Base-by-base conservation (phyloP, 2,113 vertebrate species). In the Aramus guarauna region DNA sequence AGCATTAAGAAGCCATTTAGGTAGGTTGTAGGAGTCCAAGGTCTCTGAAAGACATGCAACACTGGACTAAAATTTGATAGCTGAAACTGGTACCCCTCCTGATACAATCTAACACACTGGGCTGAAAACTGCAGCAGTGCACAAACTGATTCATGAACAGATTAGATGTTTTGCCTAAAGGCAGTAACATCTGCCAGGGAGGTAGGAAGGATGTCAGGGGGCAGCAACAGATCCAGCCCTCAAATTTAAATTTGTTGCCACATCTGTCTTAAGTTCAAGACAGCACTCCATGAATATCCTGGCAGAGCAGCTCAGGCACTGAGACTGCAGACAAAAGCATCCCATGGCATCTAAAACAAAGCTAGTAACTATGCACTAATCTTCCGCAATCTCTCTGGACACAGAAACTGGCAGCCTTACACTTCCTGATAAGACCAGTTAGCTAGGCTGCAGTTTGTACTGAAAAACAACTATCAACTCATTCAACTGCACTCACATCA, bases 181-280 rank as follows among this genome's bases (percentile, higher is more conserved):
- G 93, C 71, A 85, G 45, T 53, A 96, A 93, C 93, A 94, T 96
- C 90, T 96, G 93, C 76, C 74, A 90, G 74, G 53, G 83, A 95
- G 64, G 60, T 6, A 92, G 76, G 32, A 96, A 91, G 53, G 53
- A 64, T 85, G 74, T 79, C 77, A 91, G 74, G 48, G 74, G 58
- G 84, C 67, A 93, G 74, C 36, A 96, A 67, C 43, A 88, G 55
- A 85, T 88, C 36, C 19, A 92, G 85, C 48, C 62, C 53, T 85
- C 77, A 78, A 72, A 85, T 76, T 68, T 68, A 69, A 82, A 79
- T 95, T 76, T 91, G 79, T 69, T 84, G 64, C 43, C 43, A 3
- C 80, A 84, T 89, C 76, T 92, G 89, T 85, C 66, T 37, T 50
- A 85, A 85, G 11, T 81, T 81, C 52, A 81, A 75, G 69, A 72